Conservation (phyloP, 2,797 vertebrate species). For the Danio tinwini region DNA sequence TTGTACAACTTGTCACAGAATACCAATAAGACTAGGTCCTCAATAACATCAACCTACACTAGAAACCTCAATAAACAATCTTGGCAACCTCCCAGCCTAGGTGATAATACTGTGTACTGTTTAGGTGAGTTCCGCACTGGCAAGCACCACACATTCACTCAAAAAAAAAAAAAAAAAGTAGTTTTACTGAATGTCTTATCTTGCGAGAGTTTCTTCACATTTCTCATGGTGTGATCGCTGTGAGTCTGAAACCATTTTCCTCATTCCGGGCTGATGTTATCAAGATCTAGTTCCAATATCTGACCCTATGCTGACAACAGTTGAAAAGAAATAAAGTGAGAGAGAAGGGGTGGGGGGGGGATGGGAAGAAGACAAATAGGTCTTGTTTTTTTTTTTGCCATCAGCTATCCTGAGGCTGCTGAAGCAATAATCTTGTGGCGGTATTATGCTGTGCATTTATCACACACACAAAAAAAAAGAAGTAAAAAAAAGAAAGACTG, state of each 20-base stretch:
- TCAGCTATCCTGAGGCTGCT: conserved; percentile 31
- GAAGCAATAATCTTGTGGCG: conserved; percentile 39
- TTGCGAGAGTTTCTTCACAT: conserved; percentile 8
- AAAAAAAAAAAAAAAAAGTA: background rate
- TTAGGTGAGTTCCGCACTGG: background rate
- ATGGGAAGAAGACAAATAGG: conserved; percentile 17
- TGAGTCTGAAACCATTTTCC: conserved; percentile 35
- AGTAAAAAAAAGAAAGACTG: conserved; percentile 1
- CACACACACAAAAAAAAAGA: conserved; percentile 13
- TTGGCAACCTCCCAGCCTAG: background rate
- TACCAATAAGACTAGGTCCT: too few species aligned
- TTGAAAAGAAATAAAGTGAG: conserved; percentile 15
- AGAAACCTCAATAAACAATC: background rate
- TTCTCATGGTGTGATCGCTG: background rate
- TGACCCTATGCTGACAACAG: conserved; percentile 44
- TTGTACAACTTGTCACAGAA: too few species aligned
- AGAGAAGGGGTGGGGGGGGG: too few species aligned
- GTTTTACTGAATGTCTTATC: conserved; percentile 20
- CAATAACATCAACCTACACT: background rate
- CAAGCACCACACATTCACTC: background rate
- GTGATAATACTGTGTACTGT: background rate
- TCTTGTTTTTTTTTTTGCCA: conserved; percentile 28
- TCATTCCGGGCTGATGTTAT: conserved; percentile 38
- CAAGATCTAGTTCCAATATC: conserved; percentile 46
- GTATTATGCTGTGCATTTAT: conserved; percentile 47